Evolutionary conservation across 2,797 vertebrate species (phyloP).

Genomic region (Acanthopagrus latus): DNA sequence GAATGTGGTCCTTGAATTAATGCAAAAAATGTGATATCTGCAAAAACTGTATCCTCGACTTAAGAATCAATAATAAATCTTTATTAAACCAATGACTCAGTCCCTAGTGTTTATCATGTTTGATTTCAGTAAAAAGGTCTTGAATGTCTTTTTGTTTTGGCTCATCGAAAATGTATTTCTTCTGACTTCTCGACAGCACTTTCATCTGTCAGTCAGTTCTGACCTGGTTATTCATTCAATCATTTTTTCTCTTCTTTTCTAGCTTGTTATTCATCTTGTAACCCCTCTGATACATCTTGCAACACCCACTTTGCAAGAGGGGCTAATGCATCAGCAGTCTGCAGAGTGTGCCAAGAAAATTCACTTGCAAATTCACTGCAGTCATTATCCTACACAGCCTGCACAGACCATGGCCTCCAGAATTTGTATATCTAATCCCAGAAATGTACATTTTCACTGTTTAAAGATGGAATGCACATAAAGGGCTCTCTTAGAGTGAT

Average conservation of each 20-base stretch:
- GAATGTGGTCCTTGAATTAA: no score
- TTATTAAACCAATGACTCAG: no score
- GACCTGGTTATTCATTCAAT: not conserved
- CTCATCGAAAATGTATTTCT: no score
- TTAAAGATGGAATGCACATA: not conserved
- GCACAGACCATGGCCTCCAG: rapidly evolving
- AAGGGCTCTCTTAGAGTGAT: not conserved
- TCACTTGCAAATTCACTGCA: not conserved
- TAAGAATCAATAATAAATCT: no score
- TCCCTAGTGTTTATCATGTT: no score
- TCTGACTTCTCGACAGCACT: not conserved
- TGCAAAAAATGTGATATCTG: no score
- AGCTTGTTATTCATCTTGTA: not conserved
- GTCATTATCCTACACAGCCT: not conserved
- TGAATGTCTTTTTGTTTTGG: no score
- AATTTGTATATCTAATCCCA: not conserved
- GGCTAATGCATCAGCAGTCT: not conserved
- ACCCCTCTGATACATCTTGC: not conserved
- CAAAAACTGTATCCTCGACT: no score
- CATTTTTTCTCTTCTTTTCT: not conserved
- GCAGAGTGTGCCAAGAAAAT: not conserved
- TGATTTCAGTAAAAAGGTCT: no score
- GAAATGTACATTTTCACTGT: not conserved
- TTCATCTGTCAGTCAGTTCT: not conserved
- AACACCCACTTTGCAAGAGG: not conserved